A percentile compares a stretch with the other conserved stretches of the same genome.
Evolutionary conservation across 2,113 vertebrate genomes (phyloP).

Genomic region (Columbina picui): DNA sequence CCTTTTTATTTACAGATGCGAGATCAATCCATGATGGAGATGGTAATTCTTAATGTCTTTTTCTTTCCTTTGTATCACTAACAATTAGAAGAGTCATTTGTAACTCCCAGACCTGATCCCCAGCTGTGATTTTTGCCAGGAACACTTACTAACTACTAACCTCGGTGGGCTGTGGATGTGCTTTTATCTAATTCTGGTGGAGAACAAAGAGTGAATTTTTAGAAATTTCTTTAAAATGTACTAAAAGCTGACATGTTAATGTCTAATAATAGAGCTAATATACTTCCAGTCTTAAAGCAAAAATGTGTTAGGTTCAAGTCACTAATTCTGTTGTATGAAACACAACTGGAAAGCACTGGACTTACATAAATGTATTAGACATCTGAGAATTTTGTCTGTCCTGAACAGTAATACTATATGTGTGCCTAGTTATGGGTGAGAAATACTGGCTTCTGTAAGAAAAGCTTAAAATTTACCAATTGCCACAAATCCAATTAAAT

Average conservation of each 20-base stretch:
- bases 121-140: background rate
- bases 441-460: background rate
- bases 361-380: background rate
- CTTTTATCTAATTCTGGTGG: background rate
- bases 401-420: background rate
- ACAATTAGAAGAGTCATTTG: background rate
- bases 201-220: background rate
- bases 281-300: background rate
- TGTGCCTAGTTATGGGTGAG: background rate
- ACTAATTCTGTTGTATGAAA: background rate
- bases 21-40: constrained; percentile 81
- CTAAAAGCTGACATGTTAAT: background rate
- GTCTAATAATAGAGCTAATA: background rate
- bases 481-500: background rate
- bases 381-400: background rate
- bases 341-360: background rate
- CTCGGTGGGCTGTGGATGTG: background rate
- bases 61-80: background rate
- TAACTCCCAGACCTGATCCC: background rate
- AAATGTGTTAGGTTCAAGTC: background rate
- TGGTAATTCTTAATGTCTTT: constrained; percentile 62
- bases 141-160: background rate
- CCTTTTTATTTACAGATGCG: constrained; percentile 78
- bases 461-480: background rate
- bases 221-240: background rate